Base-by-base conservation (phyloP, 2,888 invertebrate species). In the Ferdinandea cuprea region DNA sequence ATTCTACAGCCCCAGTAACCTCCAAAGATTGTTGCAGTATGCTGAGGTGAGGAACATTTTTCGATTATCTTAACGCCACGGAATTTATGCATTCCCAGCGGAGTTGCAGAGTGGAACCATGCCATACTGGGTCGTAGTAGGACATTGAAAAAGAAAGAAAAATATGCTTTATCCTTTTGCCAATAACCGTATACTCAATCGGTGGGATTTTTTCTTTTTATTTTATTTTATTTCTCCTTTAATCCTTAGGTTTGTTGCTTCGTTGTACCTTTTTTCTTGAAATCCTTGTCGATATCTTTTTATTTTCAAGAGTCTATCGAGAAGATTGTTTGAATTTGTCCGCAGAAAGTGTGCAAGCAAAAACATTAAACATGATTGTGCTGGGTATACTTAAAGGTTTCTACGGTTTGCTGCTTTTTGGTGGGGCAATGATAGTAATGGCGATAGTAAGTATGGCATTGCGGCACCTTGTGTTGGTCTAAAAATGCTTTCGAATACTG, bases 1-100 rank as follows among this genome's bases (percentile, higher is more conserved):
- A 44, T 8, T 30, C 9, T 58, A 30, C 42, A 48, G 21, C 58
- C 13, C 40, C 13, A 40, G n/a, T 32, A 48, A 19, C 66, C 30
- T 37, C 37, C n/a, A 30, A 77, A 48, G 59, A 71, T 65, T 65
- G 63, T 71, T 59, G 77, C 71, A 54, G 35, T 50, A 42, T 40
- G 50, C 48, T 32, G 56, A 63, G 54, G 54, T 28, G 56, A 40
- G 66, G 56, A 35, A 35, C 13, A 40, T 59, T 78, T 71, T 50
- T 73, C 83, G 83, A 83, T 83, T 83, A 83, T 78, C 72, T 78
- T 73, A 83, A 83, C 78, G 48, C 83, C 77, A 72, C 25, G 35
- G 63, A 78, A 78, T 83, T 83, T 73, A 83, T 83, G 71, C 78
- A 83, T 40, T 72, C 63, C 44, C 37, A 40, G 66, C 58, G 65